Evolutionary conservation across 1,140 invertebrate genomes (phyloP).

Genomic region (Amyelois transitella): DNA sequence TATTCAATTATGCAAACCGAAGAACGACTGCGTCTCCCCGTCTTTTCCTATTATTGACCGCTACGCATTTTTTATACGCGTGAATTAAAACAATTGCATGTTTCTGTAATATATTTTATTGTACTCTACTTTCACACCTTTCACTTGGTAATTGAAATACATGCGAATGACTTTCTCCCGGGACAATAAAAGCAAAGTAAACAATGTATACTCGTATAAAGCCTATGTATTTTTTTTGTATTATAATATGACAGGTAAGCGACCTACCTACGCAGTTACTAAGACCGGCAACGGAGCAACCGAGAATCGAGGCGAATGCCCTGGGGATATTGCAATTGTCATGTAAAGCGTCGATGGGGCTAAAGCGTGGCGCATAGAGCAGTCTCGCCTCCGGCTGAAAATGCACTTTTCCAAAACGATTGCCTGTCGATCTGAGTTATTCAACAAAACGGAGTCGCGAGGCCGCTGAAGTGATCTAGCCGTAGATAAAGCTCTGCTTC

Average conservation of each 20-base stretch:
- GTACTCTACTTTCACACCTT: constrained; percentile 33
- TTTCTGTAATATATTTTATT: neutral
- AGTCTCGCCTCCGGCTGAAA: constrained; percentile 55
- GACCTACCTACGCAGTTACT: neutral
- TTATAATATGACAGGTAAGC: no score
- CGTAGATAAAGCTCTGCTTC: constrained; percentile 41
- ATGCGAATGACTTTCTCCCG: constrained; percentile 25
- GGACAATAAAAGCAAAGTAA: constrained; percentile 8
- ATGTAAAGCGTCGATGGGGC: constrained; percentile 55
- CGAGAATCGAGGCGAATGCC: constrained; percentile 37
- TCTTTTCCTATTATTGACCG: constrained; percentile 37
- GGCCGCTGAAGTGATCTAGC: constrained; percentile 18
- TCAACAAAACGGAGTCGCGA: constrained; percentile 31
- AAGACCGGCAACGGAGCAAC: constrained; percentile 27
- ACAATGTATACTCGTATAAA: neutral
- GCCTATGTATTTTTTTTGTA: neutral
- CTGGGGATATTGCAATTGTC: constrained; percentile 57
- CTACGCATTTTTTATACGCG: constrained; percentile 12
- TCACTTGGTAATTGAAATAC: constrained; percentile 15
- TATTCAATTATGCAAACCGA: constrained; percentile 73
- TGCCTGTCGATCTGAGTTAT: constrained; percentile 57
- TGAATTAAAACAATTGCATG: neutral
- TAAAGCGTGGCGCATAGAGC: constrained; percentile 25
- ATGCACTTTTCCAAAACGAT: constrained; percentile 68
- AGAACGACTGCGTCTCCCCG: constrained; percentile 42